Conservation (phyloP, 1,140 invertebrate genomes). For the Caenorhabditis inopinata region DNA sequence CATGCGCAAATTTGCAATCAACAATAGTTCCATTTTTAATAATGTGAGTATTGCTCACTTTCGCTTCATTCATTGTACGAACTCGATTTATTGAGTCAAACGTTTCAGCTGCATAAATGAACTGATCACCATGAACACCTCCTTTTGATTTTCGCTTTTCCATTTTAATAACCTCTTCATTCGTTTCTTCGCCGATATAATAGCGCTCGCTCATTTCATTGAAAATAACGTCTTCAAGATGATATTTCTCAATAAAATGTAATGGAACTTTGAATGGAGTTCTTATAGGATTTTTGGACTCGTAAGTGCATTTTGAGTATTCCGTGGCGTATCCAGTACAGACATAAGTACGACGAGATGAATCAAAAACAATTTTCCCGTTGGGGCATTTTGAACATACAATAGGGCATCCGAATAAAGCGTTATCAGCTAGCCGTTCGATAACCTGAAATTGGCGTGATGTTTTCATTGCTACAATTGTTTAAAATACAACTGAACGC, state of each 20-base stretch:
- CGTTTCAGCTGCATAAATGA: background rate
- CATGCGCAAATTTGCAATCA: slow-evolving; percentile 18
- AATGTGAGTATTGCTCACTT: background rate
- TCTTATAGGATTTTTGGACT: background rate
- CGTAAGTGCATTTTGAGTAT: slow-evolving; percentile 2
- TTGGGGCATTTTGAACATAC: background rate
- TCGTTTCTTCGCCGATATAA: background rate
- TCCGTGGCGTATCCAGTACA: background rate
- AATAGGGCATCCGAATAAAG: background rate
- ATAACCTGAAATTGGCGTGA: no score
- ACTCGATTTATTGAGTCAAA: background rate
- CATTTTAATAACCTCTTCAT: background rate
- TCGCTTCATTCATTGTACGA: background rate
- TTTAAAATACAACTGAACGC: no score
- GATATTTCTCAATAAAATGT: background rate
- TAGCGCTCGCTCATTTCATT: background rate
- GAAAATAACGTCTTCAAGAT: background rate
- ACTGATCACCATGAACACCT: background rate
- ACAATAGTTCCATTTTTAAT: slow-evolving; percentile 39
- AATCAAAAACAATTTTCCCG: background rate
- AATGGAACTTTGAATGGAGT: background rate
- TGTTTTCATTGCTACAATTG: no score
- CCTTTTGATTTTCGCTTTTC: background rate
- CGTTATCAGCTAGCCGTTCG: background rate
- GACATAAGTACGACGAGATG: background rate